These are phyloP conservation scores for Pluvianellus socialis DNA, from an alignment of 2,113 vertebrate genomes.

Conservation along the genomic window DNA sequence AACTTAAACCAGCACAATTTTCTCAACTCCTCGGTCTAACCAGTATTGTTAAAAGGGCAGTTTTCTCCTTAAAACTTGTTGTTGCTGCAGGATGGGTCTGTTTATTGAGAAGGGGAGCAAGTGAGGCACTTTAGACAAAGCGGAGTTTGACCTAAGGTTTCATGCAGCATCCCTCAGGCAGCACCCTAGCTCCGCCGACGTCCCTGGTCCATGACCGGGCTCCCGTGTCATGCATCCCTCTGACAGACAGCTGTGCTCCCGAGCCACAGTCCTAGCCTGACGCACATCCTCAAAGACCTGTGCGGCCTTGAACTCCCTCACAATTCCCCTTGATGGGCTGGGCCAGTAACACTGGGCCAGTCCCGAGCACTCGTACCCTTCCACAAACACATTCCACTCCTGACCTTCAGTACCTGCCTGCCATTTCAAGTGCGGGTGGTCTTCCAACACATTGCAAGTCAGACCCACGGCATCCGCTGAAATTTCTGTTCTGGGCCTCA, in stretches of 20 bases:
- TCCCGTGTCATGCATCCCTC: background rate
- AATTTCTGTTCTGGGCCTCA: background rate
- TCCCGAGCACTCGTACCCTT: background rate
- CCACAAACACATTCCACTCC: background rate
- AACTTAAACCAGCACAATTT: background rate
- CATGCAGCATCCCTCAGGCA: background rate
- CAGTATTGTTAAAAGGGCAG: background rate
- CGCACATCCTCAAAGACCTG: background rate
- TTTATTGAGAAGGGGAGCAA: background rate
- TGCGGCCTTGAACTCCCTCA: background rate
- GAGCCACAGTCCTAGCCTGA: background rate
- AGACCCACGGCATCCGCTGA: background rate
- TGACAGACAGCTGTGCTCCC: background rate
- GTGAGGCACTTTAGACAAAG: background rate
- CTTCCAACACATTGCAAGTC: background rate
- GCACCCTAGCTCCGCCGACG: background rate
- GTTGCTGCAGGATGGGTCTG: background rate
- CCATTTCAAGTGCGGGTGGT: background rate
- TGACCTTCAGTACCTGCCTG: background rate
- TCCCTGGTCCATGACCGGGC: fast-evolving
- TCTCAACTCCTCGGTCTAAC: background rate
- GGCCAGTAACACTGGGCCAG: background rate
- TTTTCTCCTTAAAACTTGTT: background rate
- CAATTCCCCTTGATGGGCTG: background rate
- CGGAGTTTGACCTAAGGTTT: background rate